These are phyloP conservation scores for Drosophila quinaria DNA, from an alignment of 2,888 invertebrate species.

Conservation along the genomic window DNA sequence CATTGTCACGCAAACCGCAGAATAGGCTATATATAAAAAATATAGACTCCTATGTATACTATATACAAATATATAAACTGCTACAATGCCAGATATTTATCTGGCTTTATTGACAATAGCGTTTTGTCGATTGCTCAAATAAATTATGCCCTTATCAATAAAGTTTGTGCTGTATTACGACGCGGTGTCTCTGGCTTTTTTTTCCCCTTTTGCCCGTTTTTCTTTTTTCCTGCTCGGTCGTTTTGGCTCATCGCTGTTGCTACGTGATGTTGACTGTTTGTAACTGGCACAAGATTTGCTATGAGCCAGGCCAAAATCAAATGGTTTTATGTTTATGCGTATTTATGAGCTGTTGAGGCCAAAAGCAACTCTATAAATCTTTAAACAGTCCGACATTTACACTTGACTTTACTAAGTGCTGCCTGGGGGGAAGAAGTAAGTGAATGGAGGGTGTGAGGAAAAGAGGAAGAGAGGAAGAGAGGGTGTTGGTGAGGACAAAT, in stretches of 20 bases:
- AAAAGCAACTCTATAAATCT: conserved; percentile 68
- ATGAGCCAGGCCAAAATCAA: conserved; percentile 69
- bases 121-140: conserved; percentile 83
- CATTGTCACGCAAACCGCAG: conserved; percentile 75
- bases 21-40: conserved; percentile 29
- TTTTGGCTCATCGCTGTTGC: conserved; percentile 41
- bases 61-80: conserved; percentile 50
- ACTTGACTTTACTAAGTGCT: conserved; percentile 10
- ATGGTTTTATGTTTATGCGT: conserved; percentile 69
- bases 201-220: no score
- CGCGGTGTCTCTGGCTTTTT: background rate
- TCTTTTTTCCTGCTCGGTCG: background rate
- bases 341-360: conserved; percentile 63
- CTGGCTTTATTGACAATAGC: conserved; percentile 81
- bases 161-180: conserved; percentile 36
- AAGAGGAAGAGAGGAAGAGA: no score
- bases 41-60: background rate
- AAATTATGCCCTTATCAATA: conserved; percentile 81
- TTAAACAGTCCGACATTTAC: conserved; percentile 46
- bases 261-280: conserved; percentile 70
- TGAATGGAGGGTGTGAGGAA: no score
- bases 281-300: conserved; percentile 77
- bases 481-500: conserved; percentile 48
- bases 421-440: background rate
- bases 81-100: conserved; percentile 80